Evolutionary conservation across 2,888 invertebrate genomes (phyloP).

Genomic region (Eumacrocentrus americanus): DNA sequence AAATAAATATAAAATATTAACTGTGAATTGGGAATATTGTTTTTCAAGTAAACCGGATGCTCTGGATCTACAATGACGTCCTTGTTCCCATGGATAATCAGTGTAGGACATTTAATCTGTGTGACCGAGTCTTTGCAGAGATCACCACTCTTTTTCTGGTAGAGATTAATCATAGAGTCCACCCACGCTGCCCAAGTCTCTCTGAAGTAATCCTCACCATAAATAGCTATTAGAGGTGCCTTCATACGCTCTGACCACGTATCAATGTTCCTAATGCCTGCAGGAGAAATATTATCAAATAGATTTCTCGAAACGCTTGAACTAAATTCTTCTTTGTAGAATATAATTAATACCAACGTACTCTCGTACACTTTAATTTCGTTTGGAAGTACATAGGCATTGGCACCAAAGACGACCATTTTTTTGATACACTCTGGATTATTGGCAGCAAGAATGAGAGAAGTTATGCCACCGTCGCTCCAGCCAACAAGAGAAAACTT

Average conservation of each 20-base stretch:
- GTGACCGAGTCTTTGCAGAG: constrained; percentile 72
- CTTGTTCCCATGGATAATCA: constrained; percentile 83
- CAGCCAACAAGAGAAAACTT: constrained; percentile 84
- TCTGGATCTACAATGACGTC: constrained; percentile 78
- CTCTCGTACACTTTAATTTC: constrained; percentile 72
- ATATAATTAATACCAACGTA: constrained; percentile 50
- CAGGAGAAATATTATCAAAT: constrained; percentile 33
- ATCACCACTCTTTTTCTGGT: constrained; percentile 70
- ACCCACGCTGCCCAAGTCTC: constrained; percentile 77
- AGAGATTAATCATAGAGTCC: constrained; percentile 68
- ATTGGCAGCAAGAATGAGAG: constrained; percentile 77
- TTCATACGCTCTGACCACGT: constrained; percentile 82
- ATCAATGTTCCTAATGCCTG: constrained; percentile 73
- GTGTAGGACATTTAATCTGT: constrained; percentile 75
- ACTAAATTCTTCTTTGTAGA: too few species aligned
- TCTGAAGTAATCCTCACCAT: constrained; percentile 75
- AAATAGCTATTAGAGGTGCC: constrained; percentile 73
- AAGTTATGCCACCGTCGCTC: constrained; percentile 87
- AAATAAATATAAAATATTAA: constrained; percentile 55
- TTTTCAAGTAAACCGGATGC: constrained; percentile 75
- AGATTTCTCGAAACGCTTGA: neutral
- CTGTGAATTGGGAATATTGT: constrained; percentile 72
- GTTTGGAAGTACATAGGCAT: constrained; percentile 74
- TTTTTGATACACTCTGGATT: constrained; percentile 73
- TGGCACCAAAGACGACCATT: constrained; percentile 79